Conservation (phyloP, 2,888 invertebrate genomes). For the Chorisops tibialis region DNA sequence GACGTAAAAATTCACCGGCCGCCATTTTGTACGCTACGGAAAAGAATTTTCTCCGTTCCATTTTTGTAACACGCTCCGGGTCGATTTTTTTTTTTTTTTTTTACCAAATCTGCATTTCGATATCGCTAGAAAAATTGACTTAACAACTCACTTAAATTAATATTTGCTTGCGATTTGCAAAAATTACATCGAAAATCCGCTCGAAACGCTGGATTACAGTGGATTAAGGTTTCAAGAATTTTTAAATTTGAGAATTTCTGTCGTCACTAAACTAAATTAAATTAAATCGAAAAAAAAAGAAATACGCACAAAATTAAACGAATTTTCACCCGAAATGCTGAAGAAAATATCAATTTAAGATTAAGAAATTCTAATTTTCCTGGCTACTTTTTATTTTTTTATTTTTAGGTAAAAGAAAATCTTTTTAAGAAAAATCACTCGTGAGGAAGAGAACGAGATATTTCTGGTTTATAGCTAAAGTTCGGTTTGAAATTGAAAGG, state of each 20-base stretch:
- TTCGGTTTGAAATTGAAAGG: too few species aligned
- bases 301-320: not conserved
- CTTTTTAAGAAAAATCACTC: too few species aligned
- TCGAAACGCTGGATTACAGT: not conserved
- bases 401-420: too few species aligned
- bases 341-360: not conserved
- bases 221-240: not conserved
- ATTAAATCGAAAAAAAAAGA: too few species aligned
- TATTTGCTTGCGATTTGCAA: slow-evolving; percentile 7
- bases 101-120: not conserved
- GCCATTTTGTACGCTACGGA: slow-evolving; percentile 25
- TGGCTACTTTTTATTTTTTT: too few species aligned
- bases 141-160: slow-evolving; percentile 13
- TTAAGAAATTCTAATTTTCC: too few species aligned
- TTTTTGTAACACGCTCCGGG: not conserved
- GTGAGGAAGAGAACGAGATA: too few species aligned
- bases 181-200: not conserved
- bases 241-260: not conserved
- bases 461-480: too few species aligned
- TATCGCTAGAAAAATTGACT: not conserved
- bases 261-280: not conserved
- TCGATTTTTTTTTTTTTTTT: not conserved
- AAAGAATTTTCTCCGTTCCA: slow-evolving; percentile 4
- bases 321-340: not conserved
- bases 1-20: slow-evolving; percentile 7